phyloP scores from a whole-genome alignment of 2,888 invertebrate genomes.

The Conistra vaccinii region DNA sequence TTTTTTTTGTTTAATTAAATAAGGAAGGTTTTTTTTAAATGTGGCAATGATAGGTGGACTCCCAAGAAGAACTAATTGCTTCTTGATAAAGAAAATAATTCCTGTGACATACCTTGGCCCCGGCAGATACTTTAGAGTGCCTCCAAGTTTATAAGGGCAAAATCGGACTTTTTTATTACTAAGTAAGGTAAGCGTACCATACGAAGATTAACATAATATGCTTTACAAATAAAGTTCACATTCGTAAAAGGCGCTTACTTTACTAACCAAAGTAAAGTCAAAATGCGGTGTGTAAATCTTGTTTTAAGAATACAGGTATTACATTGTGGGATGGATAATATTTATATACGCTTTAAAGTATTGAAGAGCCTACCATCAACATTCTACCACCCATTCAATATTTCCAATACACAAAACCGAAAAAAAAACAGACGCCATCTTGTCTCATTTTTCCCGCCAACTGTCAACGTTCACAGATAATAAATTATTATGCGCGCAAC shows the following conservation, averaged over 20 bases:
- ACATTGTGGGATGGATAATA: not conserved
- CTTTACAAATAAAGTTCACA: no score
- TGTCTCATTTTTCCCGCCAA: constrained; percentile 65
- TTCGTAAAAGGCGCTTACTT: not conserved
- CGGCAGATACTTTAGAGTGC: not conserved
- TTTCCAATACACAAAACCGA: constrained; percentile 51
- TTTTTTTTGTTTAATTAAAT: not conserved
- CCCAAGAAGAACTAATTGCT: not conserved
- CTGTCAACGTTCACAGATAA: constrained; percentile 79
- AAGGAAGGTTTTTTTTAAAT: not conserved
- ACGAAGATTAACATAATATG: no score
- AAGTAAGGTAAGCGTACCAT: no score
- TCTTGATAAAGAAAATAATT: not conserved
- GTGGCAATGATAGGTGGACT: not conserved
- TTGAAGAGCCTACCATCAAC: constrained; percentile 16
- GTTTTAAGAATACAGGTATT: not conserved
- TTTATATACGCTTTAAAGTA: constrained; percentile 5
- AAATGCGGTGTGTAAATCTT: not conserved
- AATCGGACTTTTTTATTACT: no score
- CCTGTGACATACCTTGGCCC: not conserved
- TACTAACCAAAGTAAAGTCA: not conserved
- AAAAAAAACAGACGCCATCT: constrained; percentile 53
- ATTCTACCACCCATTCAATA: constrained; percentile 47
- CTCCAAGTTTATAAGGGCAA: not conserved
- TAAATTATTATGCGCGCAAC: constrained; percentile 76